phyloP scores from a whole-genome alignment of 1,140 invertebrate genomes.

The Chrysomallon squamiferum region DNA sequence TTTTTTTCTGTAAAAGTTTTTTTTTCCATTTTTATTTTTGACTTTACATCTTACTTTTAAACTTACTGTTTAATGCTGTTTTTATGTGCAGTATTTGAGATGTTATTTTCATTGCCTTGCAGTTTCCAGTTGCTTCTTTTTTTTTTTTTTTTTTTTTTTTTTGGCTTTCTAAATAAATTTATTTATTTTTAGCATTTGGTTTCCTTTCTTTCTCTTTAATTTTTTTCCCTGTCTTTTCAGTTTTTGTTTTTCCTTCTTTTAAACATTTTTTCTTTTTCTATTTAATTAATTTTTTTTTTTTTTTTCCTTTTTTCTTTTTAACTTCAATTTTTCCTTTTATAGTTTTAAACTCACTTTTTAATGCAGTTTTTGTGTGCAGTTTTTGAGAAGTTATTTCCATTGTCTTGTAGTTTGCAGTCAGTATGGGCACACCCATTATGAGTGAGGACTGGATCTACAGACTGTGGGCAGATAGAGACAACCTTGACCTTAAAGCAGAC shows the following conservation, averaged over 20 bases:
- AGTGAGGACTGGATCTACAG: slow-evolving; percentile 84
- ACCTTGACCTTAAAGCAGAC: slow-evolving; percentile 73
- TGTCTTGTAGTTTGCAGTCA: slow-evolving; percentile 72
- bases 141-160: too few relatives aligned
- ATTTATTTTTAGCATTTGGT: background rate
- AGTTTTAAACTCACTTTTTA: background rate
- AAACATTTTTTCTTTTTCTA: too few relatives aligned
- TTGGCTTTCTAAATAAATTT: background rate
- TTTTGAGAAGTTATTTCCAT: background rate
- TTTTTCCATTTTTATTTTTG: background rate
- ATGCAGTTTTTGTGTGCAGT: too few relatives aligned
- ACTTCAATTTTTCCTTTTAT: background rate
- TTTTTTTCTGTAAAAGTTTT: background rate
- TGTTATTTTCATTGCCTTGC: background rate
- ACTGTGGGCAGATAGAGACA: slow-evolving; percentile 79
- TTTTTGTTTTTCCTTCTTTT: too few relatives aligned
- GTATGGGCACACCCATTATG: slow-evolving; percentile 88
- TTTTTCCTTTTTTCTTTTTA: background rate
- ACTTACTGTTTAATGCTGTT: background rate
- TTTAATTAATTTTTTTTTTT: too few relatives aligned
- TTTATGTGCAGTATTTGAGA: background rate
- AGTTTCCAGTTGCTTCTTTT: too few relatives aligned
- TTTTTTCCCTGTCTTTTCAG: background rate
- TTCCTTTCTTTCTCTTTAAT: background rate
- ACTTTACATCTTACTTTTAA: background rate